Percentiles rank a stretch among this genome's conserved stretches.
Conservation (phyloP, 2,888 invertebrate genomes). For the Apantesis nais region DNA sequence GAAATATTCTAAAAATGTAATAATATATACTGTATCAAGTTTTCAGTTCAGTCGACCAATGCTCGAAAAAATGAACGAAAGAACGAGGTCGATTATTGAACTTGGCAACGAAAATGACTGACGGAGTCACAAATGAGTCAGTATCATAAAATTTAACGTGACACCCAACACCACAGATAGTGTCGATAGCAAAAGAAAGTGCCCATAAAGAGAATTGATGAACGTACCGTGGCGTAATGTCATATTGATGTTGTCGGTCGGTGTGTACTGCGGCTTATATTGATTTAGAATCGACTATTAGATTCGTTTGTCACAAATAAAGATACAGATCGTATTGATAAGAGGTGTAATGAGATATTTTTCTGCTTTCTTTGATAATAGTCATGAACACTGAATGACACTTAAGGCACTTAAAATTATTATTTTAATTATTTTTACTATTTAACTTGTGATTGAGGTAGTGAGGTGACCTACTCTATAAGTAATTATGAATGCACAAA, state of each 20-base stretch:
- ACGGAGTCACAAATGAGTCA: conserved; percentile 75
- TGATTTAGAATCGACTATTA: conserved; percentile 54
- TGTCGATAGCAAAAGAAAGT: conserved; percentile 76
- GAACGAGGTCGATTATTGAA: conserved; percentile 52
- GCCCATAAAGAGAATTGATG: conserved; percentile 82
- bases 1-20: not conserved
- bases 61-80: conserved; percentile 44
- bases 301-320: conserved; percentile 36
- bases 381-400: not conserved
- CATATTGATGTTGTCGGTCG: conserved; percentile 53
- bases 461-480: no score
- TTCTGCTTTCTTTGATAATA: conserved; percentile 5
- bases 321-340: conserved; percentile 40
- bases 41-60: conserved; percentile 24
- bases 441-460: no score
- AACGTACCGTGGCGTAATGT: conserved; percentile 55
- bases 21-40: not conserved
- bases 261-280: conserved; percentile 57
- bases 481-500: no score
- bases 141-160: conserved; percentile 80
- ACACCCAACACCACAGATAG: conserved; percentile 72
- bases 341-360: conserved; percentile 39
- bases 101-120: conserved; percentile 65
- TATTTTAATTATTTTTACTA: not conserved
- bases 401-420: not conserved